Percentiles rank a stretch among this genome's conserved stretches.
Evolutionary conservation across 2,888 invertebrate genomes (phyloP).

Genomic region (Serripes groenlandicus): DNA sequence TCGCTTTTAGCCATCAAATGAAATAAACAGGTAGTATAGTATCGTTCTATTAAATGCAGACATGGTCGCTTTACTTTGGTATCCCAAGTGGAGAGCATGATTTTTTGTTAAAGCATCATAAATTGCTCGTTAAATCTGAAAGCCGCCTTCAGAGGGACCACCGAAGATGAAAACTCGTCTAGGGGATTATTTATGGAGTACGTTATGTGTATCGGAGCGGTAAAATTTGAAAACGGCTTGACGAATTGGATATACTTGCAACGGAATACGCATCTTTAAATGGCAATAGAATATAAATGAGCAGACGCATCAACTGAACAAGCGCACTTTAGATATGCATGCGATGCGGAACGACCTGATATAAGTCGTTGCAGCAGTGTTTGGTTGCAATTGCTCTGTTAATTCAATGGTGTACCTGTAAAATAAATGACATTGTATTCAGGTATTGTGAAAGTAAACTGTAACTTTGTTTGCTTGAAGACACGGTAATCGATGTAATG

Average conservation of each 20-base stretch:
- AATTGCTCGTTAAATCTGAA: constrained; percentile 58
- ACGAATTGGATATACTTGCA: constrained; percentile 14
- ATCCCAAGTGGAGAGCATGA: constrained; percentile 51
- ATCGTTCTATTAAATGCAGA: constrained; percentile 41
- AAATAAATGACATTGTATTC: no score
- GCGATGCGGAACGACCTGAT: no score
- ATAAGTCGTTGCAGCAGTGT: no score
- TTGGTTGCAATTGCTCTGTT: no score
- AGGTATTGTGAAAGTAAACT: no score
- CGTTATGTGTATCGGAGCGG: constrained; percentile 23
- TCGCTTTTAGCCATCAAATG: constrained; percentile 46
- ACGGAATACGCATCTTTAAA: constrained; percentile 16
- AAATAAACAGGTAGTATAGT: constrained; percentile 56
- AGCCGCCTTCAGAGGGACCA: constrained; percentile 63
- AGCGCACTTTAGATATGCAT: background rate
- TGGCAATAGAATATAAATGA: constrained; percentile 16
- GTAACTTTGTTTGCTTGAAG: no score
- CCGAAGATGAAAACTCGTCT: constrained; percentile 56
- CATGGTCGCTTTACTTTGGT: constrained; percentile 42
- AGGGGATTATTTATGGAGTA: constrained; percentile 51
- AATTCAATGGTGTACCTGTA: no score
- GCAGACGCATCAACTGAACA: background rate
- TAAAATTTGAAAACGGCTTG: constrained; percentile 15
- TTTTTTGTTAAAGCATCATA: constrained; percentile 59
- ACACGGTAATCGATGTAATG: no score